Conservation (phyloP, 2,113 vertebrate genomes). For the Microtus montanus region DNA sequence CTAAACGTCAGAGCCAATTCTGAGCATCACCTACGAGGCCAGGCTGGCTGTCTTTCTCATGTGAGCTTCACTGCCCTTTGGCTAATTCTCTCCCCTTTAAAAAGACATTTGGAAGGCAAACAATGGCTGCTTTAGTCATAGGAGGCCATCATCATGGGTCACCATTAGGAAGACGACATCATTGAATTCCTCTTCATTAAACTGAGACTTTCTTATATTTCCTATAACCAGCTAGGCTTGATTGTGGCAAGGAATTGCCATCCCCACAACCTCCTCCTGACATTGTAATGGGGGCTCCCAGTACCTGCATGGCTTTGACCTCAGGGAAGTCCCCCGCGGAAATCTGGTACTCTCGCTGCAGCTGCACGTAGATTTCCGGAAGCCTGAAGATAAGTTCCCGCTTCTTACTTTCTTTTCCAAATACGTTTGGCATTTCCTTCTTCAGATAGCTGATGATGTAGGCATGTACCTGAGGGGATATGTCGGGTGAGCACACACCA, state of each 20-base stretch:
- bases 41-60: background rate
- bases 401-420: slow-evolving; percentile 97
- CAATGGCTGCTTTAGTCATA: background rate
- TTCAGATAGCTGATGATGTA: slow-evolving; percentile 98
- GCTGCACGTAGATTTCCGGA: slow-evolving; percentile 93
- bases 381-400: slow-evolving; percentile 93
- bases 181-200: background rate
- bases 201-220: fast-evolving
- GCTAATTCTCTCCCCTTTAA: background rate
- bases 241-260: background rate
- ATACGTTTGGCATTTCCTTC: slow-evolving; percentile 97
- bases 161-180: background rate
- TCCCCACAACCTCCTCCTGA: background rate
- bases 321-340: slow-evolving; percentile 97
- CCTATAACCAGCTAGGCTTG: background rate
- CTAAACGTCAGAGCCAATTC: background rate
- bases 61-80: background rate
- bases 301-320: slow-evolving; percentile 96
- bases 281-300: background rate
- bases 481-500: background rate
- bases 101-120: background rate
- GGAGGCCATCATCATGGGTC: background rate
- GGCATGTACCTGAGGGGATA: slow-evolving; percentile 92
- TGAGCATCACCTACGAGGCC: background rate
- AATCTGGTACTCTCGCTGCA: slow-evolving; percentile 96